Conservation (phyloP, 1,140 invertebrate species). For the Antheraea pernyi region DNA sequence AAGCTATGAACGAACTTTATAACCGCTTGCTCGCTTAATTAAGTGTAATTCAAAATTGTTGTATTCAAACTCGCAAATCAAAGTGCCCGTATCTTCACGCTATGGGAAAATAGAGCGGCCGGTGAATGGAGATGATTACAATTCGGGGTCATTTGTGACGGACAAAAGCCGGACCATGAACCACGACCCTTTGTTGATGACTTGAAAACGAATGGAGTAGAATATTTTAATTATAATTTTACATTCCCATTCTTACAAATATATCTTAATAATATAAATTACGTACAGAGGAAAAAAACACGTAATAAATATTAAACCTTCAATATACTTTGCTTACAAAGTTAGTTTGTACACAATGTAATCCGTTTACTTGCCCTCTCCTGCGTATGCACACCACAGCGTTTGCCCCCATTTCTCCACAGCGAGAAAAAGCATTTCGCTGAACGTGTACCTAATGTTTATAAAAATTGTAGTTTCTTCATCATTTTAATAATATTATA, state of each 20-base stretch:
- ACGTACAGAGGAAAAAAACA: too few relatives aligned
- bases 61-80: slow-evolving; percentile 72
- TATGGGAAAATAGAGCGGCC: slow-evolving; percentile 67
- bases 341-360: too few relatives aligned
- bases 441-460: too few relatives aligned
- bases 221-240: neutral
- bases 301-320: too few relatives aligned
- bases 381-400: too few relatives aligned
- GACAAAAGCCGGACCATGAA: slow-evolving; percentile 54
- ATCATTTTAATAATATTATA: too few relatives aligned
- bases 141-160: slow-evolving; percentile 71
- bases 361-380: too few relatives aligned
- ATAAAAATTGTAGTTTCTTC: too few relatives aligned
- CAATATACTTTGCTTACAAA: too few relatives aligned
- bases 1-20: neutral
- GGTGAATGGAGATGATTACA: slow-evolving; percentile 70
- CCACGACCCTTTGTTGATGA: slow-evolving; percentile 53
- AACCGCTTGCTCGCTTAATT: slow-evolving; percentile 52
- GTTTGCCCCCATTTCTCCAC: too few relatives aligned
- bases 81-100: slow-evolving; percentile 70
- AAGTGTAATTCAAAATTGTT: slow-evolving; percentile 63
- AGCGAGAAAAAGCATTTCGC: too few relatives aligned
- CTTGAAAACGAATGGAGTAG: slow-evolving; percentile 43
- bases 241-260: slow-evolving; percentile 7
- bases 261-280: too few relatives aligned